Evolutionary conservation across 2,113 vertebrate genomes (phyloP).

Genomic region (Nycticebus coucang): DNA sequence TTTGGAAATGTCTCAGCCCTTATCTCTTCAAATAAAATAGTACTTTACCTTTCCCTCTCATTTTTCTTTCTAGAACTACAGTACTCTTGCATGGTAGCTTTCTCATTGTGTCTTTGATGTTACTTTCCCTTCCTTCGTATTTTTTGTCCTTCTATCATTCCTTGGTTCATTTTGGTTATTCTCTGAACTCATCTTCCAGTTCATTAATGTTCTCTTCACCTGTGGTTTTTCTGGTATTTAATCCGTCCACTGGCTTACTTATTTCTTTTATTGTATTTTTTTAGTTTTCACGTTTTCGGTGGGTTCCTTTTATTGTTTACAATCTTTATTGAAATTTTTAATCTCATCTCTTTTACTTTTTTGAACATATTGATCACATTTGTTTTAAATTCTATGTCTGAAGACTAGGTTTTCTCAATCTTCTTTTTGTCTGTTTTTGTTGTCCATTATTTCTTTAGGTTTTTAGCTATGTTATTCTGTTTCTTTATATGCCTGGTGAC

Average conservation of each 20-base stretch:
- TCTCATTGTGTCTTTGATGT: background rate
- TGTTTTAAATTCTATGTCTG: constrained; percentile 26
- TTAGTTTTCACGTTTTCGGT: constrained; percentile 18
- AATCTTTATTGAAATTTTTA: constrained; percentile 40
- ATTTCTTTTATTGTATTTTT: constrained; percentile 22
- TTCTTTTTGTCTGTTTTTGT: background rate
- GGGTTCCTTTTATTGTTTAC: constrained; percentile 3
- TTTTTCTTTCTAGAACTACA: background rate
- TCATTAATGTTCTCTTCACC: background rate
- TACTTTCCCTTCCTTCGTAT: background rate
- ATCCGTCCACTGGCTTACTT: background rate
- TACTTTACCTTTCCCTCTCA: background rate
- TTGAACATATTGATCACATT: background rate
- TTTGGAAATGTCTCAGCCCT: background rate
- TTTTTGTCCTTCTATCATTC: background rate
- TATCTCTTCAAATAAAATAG: background rate
- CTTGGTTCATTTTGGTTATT: background rate
- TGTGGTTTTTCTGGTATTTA: background rate
- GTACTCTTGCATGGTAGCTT: background rate
- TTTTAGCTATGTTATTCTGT: background rate
- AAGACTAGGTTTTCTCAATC: background rate
- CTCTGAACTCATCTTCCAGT: background rate
- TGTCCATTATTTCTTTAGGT: constrained; percentile 12
- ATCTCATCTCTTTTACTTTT: constrained; percentile 32
- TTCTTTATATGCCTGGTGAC: background rate